Evolutionary conservation across 2,888 invertebrate genomes (phyloP).

Genomic region (Sarcophaga caerulescens): DNA sequence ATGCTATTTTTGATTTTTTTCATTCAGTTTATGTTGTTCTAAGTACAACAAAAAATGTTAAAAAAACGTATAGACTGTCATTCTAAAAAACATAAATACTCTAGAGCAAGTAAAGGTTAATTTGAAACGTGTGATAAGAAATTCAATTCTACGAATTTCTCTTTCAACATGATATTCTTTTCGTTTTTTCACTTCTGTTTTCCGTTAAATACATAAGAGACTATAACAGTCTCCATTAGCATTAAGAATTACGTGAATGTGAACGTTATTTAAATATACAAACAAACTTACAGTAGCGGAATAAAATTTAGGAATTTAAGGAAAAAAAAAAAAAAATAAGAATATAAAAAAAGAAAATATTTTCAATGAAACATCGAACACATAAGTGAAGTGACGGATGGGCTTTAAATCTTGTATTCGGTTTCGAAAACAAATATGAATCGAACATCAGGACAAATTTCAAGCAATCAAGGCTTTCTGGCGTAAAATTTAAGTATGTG

Average conservation of each 20-base stretch:
- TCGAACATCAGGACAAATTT: no score
- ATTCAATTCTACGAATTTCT: conserved; percentile 44
- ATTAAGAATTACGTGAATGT: conserved; percentile 2
- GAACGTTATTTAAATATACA: not conserved
- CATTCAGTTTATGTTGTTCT: not conserved
- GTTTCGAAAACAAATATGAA: no score
- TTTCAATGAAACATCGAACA: not conserved
- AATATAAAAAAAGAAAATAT: not conserved
- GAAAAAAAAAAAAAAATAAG: no score
- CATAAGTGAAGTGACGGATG: no score
- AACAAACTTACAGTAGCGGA: not conserved
- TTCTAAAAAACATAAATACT: not conserved
- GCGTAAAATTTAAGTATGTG: no score
- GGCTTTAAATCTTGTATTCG: no score
- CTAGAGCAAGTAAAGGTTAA: conserved; percentile 36
- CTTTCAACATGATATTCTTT: not conserved
- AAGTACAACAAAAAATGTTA: not conserved
- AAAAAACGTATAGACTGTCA: not conserved
- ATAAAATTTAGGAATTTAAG: no score
- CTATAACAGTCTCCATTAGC: not conserved
- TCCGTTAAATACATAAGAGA: conserved; percentile 35
- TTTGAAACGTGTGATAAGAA: conserved; percentile 63
- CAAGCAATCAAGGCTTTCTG: no score
- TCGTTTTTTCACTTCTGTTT: conserved; percentile 17
- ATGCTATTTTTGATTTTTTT: conserved; percentile 13